Evolutionary conservation across 2,113 vertebrate genomes (phyloP), one percentile per base, ranked within the genome.

Genomic region (Bucco capensis): DNA sequence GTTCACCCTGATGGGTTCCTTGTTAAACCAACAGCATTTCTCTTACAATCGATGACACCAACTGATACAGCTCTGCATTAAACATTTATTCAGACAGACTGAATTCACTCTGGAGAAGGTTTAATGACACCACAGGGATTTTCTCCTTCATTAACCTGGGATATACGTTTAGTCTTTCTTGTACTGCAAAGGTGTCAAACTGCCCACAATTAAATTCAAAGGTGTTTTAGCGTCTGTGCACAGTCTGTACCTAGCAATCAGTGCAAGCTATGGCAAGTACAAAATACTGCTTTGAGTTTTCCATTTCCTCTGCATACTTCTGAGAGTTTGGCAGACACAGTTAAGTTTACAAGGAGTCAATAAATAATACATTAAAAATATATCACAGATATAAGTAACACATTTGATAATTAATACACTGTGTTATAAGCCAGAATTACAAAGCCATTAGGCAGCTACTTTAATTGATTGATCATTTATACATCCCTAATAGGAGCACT

Each of bases 141-240:
- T 88, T 76, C 56, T 86, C n/a, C 72, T 89, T 91, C 88, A 96
- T 85, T 92, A 92, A 91, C 69, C 47, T 82, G 89, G 60, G 66
- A 89, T 92, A 88, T 88, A 64, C 4, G 4, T 67, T 86, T 71
- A 61, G 54, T n/a, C 31, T 69, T 86, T 83, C 79, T 64, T 35
- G 37, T 46, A 47, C 42, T 90, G 72, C 4, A 9, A 92, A 79
- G 74, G 66, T 72, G 66, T 85, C 71, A 90, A 76, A 77, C 46
- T 84, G 77, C 30, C 38, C 66, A 54, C 81, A 79, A 19, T 70
- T 83, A 92, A 73, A 89, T 79, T 47, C 84, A 54, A 42, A 75
- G 21, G 35, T 57, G 33, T 92, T 91, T 88, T 38, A 85, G 54
- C 66, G 51, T 58, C 54, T 47, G 60, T 44, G 28, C 33, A 2